Conservation (phyloP, 2,797 vertebrate genomes). For the Sandelia bainsii region DNA sequence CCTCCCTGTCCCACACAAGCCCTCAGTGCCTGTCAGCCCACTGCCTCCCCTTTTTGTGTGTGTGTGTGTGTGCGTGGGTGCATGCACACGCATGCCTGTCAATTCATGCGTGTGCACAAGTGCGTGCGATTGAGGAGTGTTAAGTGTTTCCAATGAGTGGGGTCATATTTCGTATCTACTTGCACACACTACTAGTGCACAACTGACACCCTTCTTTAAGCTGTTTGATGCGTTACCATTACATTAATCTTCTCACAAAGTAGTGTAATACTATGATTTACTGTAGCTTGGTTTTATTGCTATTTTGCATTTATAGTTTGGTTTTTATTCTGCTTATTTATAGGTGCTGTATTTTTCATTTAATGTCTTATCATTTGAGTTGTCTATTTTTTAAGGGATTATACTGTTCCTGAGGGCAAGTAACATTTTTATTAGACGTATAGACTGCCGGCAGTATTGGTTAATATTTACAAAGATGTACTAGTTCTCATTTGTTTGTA, state of each 20-base stretch:
- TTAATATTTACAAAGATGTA: slow-evolving; percentile 97
- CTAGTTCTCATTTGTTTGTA: slow-evolving; percentile 97
- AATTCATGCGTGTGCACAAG: slow-evolving; percentile 71
- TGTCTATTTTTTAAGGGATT: slow-evolving; percentile 95
- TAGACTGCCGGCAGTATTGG: slow-evolving; percentile 99
- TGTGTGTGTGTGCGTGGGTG: slow-evolving; percentile 46
- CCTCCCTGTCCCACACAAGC: slow-evolving; percentile 79
- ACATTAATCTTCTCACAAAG: slow-evolving; percentile 91
- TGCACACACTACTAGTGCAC: slow-evolving; percentile 97
- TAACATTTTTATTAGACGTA: slow-evolving; percentile 96
- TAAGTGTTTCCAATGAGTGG: slow-evolving; percentile 92
- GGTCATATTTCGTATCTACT: slow-evolving; percentile 92
- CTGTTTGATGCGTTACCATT: slow-evolving; percentile 94
- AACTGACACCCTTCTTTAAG: slow-evolving; percentile 98
- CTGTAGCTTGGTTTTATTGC: slow-evolving; percentile 95
- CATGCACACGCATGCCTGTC: slow-evolving; percentile 64
- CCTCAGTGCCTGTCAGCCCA: slow-evolving; percentile 93
- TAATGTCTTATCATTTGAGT: slow-evolving; percentile 88
- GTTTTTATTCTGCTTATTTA: slow-evolving; percentile 98
- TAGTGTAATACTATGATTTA: slow-evolving; percentile 92
- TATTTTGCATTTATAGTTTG: slow-evolving; percentile 98
- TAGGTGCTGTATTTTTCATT: slow-evolving; percentile 96
- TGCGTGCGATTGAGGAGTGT: slow-evolving; percentile 80
- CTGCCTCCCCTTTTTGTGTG: slow-evolving; percentile 89
- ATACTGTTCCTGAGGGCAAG: slow-evolving; percentile 93